Evolutionary conservation across 2,888 invertebrate genomes (phyloP).

Genomic region (Carterocephalus palaemon): DNA sequence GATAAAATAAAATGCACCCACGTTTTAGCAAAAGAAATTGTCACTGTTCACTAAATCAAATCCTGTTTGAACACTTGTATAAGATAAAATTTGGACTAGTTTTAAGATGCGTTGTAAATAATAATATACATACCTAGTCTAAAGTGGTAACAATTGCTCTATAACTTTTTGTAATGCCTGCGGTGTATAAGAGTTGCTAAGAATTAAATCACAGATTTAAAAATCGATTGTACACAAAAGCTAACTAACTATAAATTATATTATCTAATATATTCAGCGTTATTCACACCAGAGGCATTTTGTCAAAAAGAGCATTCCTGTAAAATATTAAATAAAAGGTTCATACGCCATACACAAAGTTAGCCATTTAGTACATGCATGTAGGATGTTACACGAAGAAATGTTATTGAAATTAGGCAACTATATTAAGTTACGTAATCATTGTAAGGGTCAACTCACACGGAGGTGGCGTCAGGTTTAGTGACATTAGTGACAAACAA

Average conservation of each 20-base stretch:
- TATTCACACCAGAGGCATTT: conserved; percentile 4
- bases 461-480: not conserved
- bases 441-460: too few species aligned
- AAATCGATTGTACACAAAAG: too few species aligned
- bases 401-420: conserved; percentile 20
- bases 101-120: conserved; percentile 26
- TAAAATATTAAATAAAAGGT: conserved; percentile 42
- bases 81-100: conserved; percentile 11
- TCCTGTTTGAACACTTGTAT: conserved; percentile 9
- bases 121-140: too few species aligned
- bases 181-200: conserved; percentile 8
- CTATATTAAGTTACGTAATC: too few species aligned
- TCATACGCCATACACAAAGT: conserved; percentile 58
- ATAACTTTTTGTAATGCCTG: conserved; percentile 6
- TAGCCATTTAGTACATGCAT: conserved; percentile 49
- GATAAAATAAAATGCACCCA: conserved; percentile 23
- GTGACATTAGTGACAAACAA: too few species aligned
- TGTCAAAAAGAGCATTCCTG: conserved; percentile 34
- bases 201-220: not conserved
- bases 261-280: conserved; percentile 2
- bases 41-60: conserved; percentile 14
- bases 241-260: too few species aligned
- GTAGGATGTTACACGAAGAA: conserved; percentile 28
- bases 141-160: conserved; percentile 12
- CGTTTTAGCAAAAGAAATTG: conserved; percentile 17